Evolutionary conservation across 2,113 vertebrate species (phyloP), one percentile per base, ranked within the genome.

Genomic region (Miniopterus natalensis): DNA sequence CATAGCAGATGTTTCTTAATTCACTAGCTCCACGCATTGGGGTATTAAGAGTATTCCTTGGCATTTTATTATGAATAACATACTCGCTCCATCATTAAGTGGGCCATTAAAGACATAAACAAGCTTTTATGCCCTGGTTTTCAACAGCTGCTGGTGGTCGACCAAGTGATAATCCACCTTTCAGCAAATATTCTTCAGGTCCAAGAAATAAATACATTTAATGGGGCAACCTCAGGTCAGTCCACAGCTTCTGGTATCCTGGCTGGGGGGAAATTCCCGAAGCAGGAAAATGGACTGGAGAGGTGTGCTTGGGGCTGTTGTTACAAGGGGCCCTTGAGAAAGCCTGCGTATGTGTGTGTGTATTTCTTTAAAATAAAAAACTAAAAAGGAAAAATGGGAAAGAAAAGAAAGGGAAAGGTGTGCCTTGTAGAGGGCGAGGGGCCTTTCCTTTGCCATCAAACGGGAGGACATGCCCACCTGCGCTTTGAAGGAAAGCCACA

Each of bases 41-140:
- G 98, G 98, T 98, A 98, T 99, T 99, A 98, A 98, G 98, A 99
- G 98, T 98, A 98, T 98, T 97, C 98, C 97, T 98, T 97, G 97
- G 97, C 98, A 97, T 98, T 98, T 98, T 98, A 98, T 98, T 98
- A 98, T 97, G 98, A 99, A 99, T 99, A 99, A 98, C 98, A 98
- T 98, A 97, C 98, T 99, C 97, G 95, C 97, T 98, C 96, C 96
- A 7, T 99, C 98, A 98, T 99, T 99, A 98, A 98, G 98, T 98
- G 98, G 97, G 98, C 99, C 99, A 99, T 99, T 99, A 99, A 99
- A 99, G 98, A 98, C 98, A 98, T 98, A 98, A 99, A 99, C 96
- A 98, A 99, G 98, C 97, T 98, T 98, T 99, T 99, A 99, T 98
- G 97, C 97, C 94, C 95, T 55, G 96, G 97, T 98, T 99, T 99